Evolutionary conservation across 2,113 vertebrate species (phyloP).

Genomic region (Apeltes quadracus): DNA sequence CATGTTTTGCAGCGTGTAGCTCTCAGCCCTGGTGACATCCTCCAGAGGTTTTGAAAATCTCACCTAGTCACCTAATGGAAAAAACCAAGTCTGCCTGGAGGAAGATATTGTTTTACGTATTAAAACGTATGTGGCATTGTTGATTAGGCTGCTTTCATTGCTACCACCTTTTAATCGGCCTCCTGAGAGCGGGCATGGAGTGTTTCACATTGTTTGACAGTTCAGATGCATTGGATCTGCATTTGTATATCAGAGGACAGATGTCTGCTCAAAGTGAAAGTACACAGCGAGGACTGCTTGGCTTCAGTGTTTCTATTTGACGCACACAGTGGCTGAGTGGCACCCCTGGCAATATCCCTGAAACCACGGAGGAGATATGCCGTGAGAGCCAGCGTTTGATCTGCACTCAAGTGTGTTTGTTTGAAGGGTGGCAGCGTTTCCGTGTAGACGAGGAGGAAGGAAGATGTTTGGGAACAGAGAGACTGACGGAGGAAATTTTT

Average conservation of each 20-base stretch:
- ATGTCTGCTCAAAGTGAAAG: conserved; percentile 32
- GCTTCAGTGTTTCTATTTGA: conserved; percentile 41
- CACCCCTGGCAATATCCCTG: conserved; percentile 47
- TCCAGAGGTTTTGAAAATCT: conserved; percentile 23
- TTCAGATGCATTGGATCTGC: conserved; percentile 35
- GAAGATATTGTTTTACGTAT: not conserved
- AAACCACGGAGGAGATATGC: conserved; percentile 53
- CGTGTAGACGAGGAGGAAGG: conserved; percentile 11
- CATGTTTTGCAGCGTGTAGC: not conserved
- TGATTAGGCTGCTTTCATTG: conserved; percentile 6
- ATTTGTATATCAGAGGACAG: conserved; percentile 53
- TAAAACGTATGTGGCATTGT: not conserved
- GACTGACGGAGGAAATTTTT: not conserved
- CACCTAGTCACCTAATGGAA: not conserved
- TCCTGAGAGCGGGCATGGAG: not conserved
- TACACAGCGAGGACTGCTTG: conserved; percentile 39
- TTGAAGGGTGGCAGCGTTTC: conserved; percentile 61
- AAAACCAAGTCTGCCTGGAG: not conserved
- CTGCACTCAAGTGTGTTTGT: conserved; percentile 60
- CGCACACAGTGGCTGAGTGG: conserved; percentile 42
- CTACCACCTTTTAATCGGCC: not conserved
- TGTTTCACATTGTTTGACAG: conserved; percentile 27
- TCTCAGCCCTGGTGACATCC: conserved; percentile 1
- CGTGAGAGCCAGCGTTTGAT: conserved; percentile 63
- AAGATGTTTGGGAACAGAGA: conserved; percentile 25